Base-by-base conservation (phyloP, 2,797 vertebrate species). In the Podargus strigoides region DNA sequence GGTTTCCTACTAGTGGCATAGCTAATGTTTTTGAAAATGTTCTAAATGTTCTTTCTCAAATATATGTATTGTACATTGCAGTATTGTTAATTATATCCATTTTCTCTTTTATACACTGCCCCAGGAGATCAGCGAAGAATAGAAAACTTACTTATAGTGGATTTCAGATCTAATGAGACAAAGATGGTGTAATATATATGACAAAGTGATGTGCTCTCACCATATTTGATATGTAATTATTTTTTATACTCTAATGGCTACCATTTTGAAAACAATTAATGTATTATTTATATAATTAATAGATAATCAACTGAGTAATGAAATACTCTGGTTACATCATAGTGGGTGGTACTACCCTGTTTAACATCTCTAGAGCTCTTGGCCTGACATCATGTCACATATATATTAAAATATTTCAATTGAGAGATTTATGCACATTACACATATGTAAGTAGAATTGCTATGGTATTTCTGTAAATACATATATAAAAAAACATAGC, bases 91-190 rank as follows among this genome's bases (percentile, higher is more conserved):
- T 96, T 97, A 96, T 88, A 97, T 78, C 95, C 62, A 96, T 95
- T 96, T 97, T 96, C 93, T 93, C 77, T 80, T 92, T 93, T 86
- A 89, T 67, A 96, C 73, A 88, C 82, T 95, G 93, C 87, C 95
- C 93, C 91, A 93, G 85, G 95, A 96, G 95, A 93, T 94, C 83
- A 92, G 91, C 78, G 86, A 94, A 95, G 87, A 95, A 96, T 87
- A 56, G 77, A 93, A 97, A 94, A 95, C 66, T 94, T 90, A 92
- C 91, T 95, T 94, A 95, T 92, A 90, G 76, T 49, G 90, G 80
- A 93, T 94, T 95, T 97, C 78, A 94, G 66, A 95, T 89, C 96
- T 96, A 96, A 96, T 96, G 93, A 97, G 75, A 97, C 86, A 93
- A 96, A 92, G 93, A 94, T 63, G 46, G 86, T 76, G 89, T 91